These are phyloP conservation scores for Biston stratarius DNA, from an alignment of 2,888 invertebrate species.

Conservation along the genomic window DNA sequence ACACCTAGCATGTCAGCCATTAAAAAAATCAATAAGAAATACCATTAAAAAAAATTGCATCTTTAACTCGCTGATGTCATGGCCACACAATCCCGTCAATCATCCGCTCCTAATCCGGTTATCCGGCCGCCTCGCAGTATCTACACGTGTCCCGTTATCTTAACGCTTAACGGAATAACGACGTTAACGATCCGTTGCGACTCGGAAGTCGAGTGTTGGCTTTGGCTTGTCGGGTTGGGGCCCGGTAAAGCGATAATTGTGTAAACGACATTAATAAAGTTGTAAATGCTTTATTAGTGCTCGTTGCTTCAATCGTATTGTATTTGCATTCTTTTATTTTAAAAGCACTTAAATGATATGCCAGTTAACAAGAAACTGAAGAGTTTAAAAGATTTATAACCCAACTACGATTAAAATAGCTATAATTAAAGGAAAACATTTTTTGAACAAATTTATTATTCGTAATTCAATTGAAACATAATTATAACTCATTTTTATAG, in stretches of 20 bases:
- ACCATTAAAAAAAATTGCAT: not conserved
- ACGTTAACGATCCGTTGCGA: constrained; percentile 43
- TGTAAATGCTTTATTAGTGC: not conserved
- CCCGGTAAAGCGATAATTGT: constrained; percentile 20
- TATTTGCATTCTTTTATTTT: too few species aligned
- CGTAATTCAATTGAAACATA: too few species aligned
- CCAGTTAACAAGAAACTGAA: too few species aligned
- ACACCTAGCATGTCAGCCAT: too few species aligned
- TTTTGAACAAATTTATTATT: too few species aligned
- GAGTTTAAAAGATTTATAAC: too few species aligned
- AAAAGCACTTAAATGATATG: too few species aligned
- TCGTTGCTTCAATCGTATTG: not conserved
- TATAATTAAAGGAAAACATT: too few species aligned
- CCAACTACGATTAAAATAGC: too few species aligned
- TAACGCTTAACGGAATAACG: constrained; percentile 43
- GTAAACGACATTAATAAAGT: not conserved
- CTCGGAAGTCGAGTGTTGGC: constrained; percentile 23
- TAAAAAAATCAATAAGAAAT: too few species aligned
- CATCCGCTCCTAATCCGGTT: constrained; percentile 53
- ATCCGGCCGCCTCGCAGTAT: constrained; percentile 45
- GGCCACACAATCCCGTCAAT: constrained; percentile 46
- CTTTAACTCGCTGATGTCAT: constrained; percentile 4
- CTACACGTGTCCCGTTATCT: constrained; percentile 48
- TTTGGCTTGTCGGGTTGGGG: constrained; percentile 1
- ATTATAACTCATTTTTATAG: too few species aligned